Evolutionary conservation across 2,113 vertebrate species (phyloP).

Genomic region (Cettia cetti): DNA sequence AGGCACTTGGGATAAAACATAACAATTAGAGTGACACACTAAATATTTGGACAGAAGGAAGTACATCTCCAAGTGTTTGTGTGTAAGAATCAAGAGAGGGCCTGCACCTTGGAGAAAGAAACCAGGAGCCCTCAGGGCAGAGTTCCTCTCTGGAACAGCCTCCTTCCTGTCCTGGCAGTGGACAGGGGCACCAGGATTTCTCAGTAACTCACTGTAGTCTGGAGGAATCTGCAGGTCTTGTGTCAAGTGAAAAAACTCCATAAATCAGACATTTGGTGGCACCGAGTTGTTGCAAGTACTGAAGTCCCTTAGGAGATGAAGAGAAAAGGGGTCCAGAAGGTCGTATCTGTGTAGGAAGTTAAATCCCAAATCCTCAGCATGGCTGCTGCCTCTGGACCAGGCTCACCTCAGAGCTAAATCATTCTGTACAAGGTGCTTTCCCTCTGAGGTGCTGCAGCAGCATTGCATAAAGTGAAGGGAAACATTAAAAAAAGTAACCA

Average conservation of each 20-base stretch:
- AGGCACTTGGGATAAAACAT: not conserved
- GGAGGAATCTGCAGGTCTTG: not conserved
- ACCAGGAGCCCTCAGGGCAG: not conserved
- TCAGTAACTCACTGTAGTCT: not conserved
- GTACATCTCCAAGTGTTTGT: not conserved
- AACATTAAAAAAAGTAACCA: not conserved
- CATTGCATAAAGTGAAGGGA: not conserved
- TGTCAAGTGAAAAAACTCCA: not conserved
- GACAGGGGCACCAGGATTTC: not conserved
- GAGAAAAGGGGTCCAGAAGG: not conserved
- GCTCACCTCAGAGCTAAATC: not conserved
- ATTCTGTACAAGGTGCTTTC: not conserved
- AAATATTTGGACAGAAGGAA: not conserved
- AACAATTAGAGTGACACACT: not conserved
- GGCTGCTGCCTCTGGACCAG: not conserved
- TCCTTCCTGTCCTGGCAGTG: fast-evolving
- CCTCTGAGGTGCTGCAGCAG: not conserved
- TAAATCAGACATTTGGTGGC: not conserved
- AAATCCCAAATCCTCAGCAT: not conserved
- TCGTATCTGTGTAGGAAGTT: not conserved
- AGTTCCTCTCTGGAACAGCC: not conserved
- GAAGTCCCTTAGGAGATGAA: not conserved
- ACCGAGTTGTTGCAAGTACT: not conserved
- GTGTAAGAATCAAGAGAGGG: not conserved
- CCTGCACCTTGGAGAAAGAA: not conserved